Percentiles rank a stretch among this genome's conserved stretches.
Conservation (phyloP, 2,113 vertebrate genomes). For the Scalopus aquaticus region DNA sequence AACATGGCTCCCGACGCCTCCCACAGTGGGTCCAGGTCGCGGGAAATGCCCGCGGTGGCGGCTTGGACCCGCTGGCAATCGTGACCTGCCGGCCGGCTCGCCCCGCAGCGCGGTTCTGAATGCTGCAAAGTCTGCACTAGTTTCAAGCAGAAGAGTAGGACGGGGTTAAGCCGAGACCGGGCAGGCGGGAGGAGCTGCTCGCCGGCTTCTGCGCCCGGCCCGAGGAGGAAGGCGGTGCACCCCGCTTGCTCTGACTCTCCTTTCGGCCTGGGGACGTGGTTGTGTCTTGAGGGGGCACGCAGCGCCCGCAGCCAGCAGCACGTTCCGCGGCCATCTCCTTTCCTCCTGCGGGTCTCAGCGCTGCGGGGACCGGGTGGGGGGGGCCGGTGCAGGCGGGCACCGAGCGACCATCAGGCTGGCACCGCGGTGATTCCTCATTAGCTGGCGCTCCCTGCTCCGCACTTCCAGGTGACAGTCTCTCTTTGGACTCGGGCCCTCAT, state of each 20-base stretch:
- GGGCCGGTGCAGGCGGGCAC: background rate
- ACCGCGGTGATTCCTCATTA: background rate
- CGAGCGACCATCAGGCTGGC: background rate
- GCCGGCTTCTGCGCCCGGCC: too few species aligned
- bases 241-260: too few species aligned
- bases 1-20: background rate
- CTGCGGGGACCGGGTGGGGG: background rate
- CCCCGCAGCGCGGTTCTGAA: background rate
- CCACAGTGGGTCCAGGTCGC: background rate
- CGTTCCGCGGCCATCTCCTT: too few species aligned
- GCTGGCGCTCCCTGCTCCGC: background rate
- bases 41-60: fast-evolving
- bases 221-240: too few species aligned
- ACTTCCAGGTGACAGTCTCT: slow-evolving; percentile 60
- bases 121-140: background rate
- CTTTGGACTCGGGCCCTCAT: slow-evolving; percentile 69
- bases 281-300: background rate
- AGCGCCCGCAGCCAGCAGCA: fast-evolving
- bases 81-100: too few species aligned
- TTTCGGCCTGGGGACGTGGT: too few species aligned
- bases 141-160: background rate
- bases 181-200: background rate
- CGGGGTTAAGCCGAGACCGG: background rate
- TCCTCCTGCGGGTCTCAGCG: background rate
- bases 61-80: background rate